Evolutionary conservation across 2,113 vertebrate species (phyloP).

Genomic region (Rhegmatorhina hoffmannsi): DNA sequence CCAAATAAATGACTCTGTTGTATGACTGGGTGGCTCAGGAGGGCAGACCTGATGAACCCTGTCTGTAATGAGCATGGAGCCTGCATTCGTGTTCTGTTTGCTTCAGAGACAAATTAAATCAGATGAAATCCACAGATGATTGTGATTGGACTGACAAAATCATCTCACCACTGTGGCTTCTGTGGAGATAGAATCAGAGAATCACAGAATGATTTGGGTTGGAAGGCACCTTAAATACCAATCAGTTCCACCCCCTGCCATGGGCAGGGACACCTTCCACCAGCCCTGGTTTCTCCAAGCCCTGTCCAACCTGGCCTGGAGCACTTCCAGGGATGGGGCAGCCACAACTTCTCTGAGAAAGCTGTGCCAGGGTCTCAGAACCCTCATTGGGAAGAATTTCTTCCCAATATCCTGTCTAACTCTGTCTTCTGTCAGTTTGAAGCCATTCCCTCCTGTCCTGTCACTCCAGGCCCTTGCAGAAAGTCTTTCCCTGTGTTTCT

Average conservation of each 20-base stretch:
- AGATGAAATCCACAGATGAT: not conserved
- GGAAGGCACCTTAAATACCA: not conserved
- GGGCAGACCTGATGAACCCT: not conserved
- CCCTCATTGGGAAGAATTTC: not conserved
- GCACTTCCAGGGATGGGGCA: not conserved
- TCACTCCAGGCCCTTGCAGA: not conserved
- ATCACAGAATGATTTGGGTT: not conserved
- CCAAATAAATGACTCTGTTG: not conserved
- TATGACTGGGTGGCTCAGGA: not conserved
- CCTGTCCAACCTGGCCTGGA: not conserved
- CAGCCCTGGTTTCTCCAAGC: not conserved
- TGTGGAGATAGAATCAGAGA: not conserved
- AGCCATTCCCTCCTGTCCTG: not conserved
- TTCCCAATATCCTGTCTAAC: fast-evolving
- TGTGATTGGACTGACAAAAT: not conserved
- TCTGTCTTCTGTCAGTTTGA: not conserved
- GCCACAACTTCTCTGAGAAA: not conserved
- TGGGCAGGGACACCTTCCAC: not conserved
- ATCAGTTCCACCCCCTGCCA: not conserved
- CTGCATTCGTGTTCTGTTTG: not conserved
- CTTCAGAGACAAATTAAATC: not conserved
- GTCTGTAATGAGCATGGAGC: not conserved
- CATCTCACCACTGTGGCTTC: not conserved
- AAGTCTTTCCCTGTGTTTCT: not conserved
- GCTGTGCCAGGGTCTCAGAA: not conserved